phyloP scores from a whole-genome alignment of 2,113 vertebrate genomes.

The Microcebus tavaratra region DNA sequence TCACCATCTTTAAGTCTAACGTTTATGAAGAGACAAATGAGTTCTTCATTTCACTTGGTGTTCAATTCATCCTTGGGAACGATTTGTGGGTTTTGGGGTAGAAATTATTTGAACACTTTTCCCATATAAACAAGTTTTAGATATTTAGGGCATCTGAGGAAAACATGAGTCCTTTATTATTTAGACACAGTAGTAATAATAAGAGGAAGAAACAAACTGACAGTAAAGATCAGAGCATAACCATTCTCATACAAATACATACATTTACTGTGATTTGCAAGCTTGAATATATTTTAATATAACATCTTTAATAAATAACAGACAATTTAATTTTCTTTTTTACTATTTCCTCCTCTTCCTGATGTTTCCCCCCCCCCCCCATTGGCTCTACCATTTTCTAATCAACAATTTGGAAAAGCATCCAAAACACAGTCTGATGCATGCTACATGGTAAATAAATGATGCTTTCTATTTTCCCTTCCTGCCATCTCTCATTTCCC shows the following conservation, averaged over 20 bases:
- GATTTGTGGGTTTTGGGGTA: background rate
- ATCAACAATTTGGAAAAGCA: background rate
- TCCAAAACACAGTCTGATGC: background rate
- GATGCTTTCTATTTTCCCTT: background rate
- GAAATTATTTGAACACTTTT: background rate
- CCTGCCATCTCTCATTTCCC: background rate
- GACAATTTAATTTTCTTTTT: background rate
- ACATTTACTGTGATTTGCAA: background rate
- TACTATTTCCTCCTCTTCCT: background rate
- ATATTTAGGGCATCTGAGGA: background rate
- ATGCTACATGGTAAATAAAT: background rate
- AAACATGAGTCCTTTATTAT: background rate
- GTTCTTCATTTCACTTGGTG: background rate
- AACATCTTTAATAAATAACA: background rate
- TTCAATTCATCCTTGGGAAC: background rate
- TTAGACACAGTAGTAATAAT: background rate
- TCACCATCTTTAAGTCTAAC: background rate
- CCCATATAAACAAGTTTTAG: background rate
- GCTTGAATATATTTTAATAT: background rate
- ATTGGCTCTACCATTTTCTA: background rate
- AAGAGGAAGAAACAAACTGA: background rate
- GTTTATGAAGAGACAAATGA: background rate
- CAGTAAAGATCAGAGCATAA: background rate
- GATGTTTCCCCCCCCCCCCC: no score
- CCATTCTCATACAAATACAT: rapidly evolving